Evolutionary conservation across 2,797 vertebrate species (phyloP).

Genomic region (Champsocephalus gunnari): DNA sequence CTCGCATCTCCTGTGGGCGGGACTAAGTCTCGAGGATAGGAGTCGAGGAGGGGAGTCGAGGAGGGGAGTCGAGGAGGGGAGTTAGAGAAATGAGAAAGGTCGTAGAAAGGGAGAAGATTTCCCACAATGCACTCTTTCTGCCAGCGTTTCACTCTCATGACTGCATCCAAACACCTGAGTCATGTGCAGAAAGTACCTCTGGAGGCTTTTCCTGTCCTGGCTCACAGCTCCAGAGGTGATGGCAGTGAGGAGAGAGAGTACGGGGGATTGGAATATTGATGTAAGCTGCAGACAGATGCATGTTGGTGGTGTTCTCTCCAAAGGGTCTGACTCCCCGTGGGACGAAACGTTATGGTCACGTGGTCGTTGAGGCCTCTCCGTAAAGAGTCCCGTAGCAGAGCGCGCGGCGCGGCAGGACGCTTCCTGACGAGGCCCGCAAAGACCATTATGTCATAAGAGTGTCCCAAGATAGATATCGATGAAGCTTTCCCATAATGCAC

Average conservation of each 20-base stretch:
- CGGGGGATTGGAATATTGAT: no score
- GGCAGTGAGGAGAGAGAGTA: no score
- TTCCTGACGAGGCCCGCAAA: slow-evolving; percentile 51
- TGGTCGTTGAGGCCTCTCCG: neutral
- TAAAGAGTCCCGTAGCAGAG: neutral
- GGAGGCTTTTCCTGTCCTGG: no score
- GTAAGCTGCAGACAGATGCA: neutral
- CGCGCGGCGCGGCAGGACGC: slow-evolving; percentile 39
- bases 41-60: no score
- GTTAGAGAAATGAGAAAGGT: slow-evolving; percentile 6
- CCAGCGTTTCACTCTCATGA: neutral
- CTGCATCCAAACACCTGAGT: neutral
- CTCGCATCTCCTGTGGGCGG: slow-evolving; percentile 1
- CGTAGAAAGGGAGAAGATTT: slow-evolving; percentile 54
- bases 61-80: no score
- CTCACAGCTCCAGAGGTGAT: no score
- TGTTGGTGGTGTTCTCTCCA: neutral
- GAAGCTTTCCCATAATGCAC: slow-evolving; percentile 39
- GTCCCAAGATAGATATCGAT: slow-evolving; percentile 60
- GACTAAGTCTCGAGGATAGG: no score
- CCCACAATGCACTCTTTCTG: slow-evolving; percentile 27
- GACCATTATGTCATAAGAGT: slow-evolving; percentile 63
- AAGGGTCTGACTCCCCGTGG: no score
- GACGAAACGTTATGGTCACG: no score
- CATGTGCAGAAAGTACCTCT: neutral